Conservation (phyloP, 2,888 invertebrate genomes). For the Drosophila birchii region DNA sequence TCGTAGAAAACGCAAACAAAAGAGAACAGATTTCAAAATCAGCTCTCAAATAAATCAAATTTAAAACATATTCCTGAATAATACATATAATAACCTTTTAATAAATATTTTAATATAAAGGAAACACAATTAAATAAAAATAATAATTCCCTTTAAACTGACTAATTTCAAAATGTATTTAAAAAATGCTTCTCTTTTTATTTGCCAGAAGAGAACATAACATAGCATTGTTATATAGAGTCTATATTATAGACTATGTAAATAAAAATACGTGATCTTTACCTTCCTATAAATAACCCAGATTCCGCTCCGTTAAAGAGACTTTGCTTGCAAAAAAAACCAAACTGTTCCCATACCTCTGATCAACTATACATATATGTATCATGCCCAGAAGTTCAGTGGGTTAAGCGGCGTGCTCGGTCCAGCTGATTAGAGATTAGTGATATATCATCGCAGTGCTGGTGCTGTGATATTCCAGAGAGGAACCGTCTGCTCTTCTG, state of each 20-base stretch:
- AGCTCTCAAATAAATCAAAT: no score
- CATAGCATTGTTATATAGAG: not conserved
- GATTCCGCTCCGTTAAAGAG: not conserved
- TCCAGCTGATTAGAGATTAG: conserved; percentile 21
- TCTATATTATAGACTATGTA: not conserved
- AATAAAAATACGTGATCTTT: conserved; percentile 1
- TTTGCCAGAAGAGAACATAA: not conserved
- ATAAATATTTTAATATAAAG: not conserved
- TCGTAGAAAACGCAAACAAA: no score
- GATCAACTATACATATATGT: not conserved
- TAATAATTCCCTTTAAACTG: no score
- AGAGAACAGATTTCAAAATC: no score
- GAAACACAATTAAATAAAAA: no score
- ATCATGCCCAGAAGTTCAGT: conserved; percentile 16
- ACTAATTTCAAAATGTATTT: not conserved
- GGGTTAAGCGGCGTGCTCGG: conserved; percentile 12
- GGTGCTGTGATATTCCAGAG: conserved; percentile 23
- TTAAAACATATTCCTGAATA: not conserved
- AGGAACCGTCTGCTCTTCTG: conserved; percentile 8
- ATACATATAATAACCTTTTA: not conserved
- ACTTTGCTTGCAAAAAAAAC: not conserved
- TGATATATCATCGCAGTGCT: conserved; percentile 6
- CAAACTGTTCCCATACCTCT: conserved; percentile 1
- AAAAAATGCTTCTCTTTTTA: not conserved
- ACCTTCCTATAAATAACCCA: not conserved